Base-by-base conservation (phyloP, 2,797 vertebrate genomes). In the Taenioides sp. region DNA sequence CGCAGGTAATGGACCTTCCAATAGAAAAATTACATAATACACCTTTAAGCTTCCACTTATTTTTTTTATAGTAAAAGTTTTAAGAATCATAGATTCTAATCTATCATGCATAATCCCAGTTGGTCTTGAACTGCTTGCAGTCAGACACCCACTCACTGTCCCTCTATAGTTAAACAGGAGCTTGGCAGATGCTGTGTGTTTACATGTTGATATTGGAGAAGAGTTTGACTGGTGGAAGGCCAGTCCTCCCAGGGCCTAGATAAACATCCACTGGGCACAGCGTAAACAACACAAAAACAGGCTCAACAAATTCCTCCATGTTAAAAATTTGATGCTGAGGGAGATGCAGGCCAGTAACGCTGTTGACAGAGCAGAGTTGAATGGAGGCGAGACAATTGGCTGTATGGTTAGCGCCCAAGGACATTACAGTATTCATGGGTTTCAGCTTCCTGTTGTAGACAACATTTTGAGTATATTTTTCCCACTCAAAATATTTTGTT, bases 231-330 rank as follows among this genome's bases (percentile, higher is more conserved):
- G 88, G 84, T 86, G 77, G 79, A 86, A 34, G 82, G 81, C 77
- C 70, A 63, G 83, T 84, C 84, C 76, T 78, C 59, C 73, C 75
- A 78, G 74, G 85, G 86, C 81, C 70, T 82, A 80, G 85, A 83
- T 84, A 86, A 90, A 91, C 80, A 90, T 81, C 87, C 72, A 69
- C 74, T 69, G 79, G 89, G 88, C 86, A 82, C 67, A 71, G 72
- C 71, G 52, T 58, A 73, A 58, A 58, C 60, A 65, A 57, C 68
- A 57, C 70, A 27, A 31, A 60, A 64, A 50, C 22, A 47, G 60
- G 43, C 54, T 23, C 63, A 57, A 62, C 69, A 57, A 68, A 65
- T 69, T 47, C 22, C 52, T 67, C 4, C 18, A 64, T 31, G 43
- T 74, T 69, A 61, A 85, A 81, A 84, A 60, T 22, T 75, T 80